phyloP scores from a whole-genome alignment of 2,797 vertebrate species.

The Alca torda region DNA sequence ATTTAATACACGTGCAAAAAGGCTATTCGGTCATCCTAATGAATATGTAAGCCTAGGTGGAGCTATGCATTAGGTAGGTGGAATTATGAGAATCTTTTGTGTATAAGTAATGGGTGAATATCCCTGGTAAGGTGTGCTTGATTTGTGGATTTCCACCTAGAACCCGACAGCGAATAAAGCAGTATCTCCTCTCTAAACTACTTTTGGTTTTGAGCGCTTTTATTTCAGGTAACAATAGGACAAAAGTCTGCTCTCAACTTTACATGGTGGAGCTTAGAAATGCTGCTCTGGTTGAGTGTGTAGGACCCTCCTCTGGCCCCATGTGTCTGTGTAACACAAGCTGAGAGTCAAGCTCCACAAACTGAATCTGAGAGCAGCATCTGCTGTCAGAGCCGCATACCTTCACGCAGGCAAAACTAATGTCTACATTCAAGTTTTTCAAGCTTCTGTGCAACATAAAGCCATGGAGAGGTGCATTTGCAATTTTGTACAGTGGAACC shows the following conservation, averaged over 20 bases:
- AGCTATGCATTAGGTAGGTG: no score
- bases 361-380: neutral
- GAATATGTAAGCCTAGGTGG: no score
- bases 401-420: neutral
- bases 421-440: neutral
- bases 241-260: neutral
- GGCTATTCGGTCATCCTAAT: no score
- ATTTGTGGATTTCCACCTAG: no score
- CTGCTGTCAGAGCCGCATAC: neutral
- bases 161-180: no score
- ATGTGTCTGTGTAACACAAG: neutral
- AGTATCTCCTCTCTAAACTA: no score
- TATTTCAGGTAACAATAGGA: neutral
- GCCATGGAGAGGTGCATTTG: neutral
- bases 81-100: no score
- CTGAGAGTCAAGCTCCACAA: neutral
- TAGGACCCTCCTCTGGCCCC: neutral
- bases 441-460: neutral
- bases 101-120: no score
- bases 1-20: no score
- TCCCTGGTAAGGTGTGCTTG: no score
- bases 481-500: neutral
- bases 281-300: neutral
- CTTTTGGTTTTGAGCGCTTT: no score
- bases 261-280: neutral